Conservation (phyloP, 1,140 invertebrate species). For the Oncopeltus fasciatus region DNA sequence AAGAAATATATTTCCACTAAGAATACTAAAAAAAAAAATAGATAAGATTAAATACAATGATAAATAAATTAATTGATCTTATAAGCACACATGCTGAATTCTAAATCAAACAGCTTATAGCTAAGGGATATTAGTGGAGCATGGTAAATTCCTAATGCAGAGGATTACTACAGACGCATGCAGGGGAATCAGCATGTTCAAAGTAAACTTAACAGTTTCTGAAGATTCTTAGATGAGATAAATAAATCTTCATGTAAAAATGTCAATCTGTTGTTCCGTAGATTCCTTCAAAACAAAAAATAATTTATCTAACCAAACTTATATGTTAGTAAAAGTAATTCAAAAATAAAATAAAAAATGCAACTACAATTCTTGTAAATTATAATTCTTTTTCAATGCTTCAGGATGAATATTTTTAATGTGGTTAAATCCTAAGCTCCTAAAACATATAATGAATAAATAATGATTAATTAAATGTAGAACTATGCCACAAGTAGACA, state of each 20-base stretch:
- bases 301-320: no score
- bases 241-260: not conserved
- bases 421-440: not conserved
- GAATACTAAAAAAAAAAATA: not conserved
- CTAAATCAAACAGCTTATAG: no score
- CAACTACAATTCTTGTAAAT: not conserved
- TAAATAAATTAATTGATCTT: no score
- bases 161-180: no score
- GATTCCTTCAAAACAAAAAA: slow-evolving; percentile 15
- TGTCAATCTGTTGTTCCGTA: not conserved
- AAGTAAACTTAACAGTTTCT: not conserved
- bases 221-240: not conserved
- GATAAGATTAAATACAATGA: no score
- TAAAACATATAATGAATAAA: not conserved
- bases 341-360: slow-evolving; percentile 12
- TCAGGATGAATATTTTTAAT: not conserved
- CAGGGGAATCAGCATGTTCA: no score
- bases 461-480: no score
- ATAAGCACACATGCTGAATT: no score
- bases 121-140: no score
- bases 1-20: not conserved
- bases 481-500: no score
- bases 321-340: not conserved
- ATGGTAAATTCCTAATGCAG: not conserved
- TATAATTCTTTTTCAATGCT: not conserved